Base-by-base conservation (phyloP, 2,888 invertebrate species). In the Ptychoptera contaminata region DNA sequence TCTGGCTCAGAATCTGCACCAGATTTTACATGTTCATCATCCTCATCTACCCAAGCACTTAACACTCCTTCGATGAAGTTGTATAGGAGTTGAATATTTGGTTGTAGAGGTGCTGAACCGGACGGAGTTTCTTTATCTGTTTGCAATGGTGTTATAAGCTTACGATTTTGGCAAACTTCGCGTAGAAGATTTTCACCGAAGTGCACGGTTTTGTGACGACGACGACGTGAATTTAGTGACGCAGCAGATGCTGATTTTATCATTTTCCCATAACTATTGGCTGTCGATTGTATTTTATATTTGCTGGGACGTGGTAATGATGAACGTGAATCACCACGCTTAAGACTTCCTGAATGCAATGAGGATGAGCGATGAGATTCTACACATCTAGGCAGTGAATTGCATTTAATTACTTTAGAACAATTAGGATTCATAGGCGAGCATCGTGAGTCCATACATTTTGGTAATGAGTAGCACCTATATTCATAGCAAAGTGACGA, bases 51-150 rank as follows among this genome's bases (percentile, higher is more conserved):
- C 82, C 83, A 82, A 41, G 82, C 79, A 59, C 82, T 82, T 50
- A 84, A 63, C 44, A 83, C 83, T 52, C 78, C 77, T 62, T 83
- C 83, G 53, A 84, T 82, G 58, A 84, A 84, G 65, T 81, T 82
- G 65, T 83, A 84, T 55, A 84, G 68, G 66, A 82, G 79, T 63
- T 83, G 82, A 41, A 83, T 82, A 63, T 82, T 82, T 43, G 81
- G 79, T 62, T 81, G 79, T 70, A 80, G 23, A 44, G 62, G 63
- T 49, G 62, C 61, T 48, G 63, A 62, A 46, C 62, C 64, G n/a
- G 34, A 35, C 52, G 65, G 63, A 51, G 52, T 53, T 52, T 62
- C 62, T 46, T 46, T 55, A 23, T 23, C 23, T 23, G 23, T 23
- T 23, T 23, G 23, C 50, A 62, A 59, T 50, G 69, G 67, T 49